Conservation (phyloP, 2,797 vertebrate genomes). For the Argya squamiceps region DNA sequence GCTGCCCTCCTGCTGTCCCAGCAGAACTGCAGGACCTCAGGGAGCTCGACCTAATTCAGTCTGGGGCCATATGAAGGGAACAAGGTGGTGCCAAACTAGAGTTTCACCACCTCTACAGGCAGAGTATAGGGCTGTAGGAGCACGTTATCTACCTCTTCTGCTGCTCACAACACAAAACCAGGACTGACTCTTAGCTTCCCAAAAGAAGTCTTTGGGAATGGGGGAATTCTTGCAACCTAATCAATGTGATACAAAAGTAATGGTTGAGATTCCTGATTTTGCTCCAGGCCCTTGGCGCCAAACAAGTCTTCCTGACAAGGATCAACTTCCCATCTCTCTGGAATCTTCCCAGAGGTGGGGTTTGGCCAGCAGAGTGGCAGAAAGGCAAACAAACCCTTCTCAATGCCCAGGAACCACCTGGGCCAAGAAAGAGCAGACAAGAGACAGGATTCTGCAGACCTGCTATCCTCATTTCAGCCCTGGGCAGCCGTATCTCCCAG, state of each 20-base stretch:
- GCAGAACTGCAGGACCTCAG: background rate
- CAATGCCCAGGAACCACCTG: background rate
- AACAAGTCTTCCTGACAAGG: background rate
- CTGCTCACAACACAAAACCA: background rate
- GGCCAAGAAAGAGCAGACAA: background rate
- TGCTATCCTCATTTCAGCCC: background rate
- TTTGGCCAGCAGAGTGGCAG: background rate
- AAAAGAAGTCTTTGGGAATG: background rate
- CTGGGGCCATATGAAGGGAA: background rate
- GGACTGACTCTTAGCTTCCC: background rate
- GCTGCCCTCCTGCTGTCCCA: background rate
- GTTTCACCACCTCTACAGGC: background rate
- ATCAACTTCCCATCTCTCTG: background rate
- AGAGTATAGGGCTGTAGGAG: background rate
- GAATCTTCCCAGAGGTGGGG: background rate
- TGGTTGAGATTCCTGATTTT: background rate
- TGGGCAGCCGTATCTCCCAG: background rate
- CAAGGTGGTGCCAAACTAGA: background rate
- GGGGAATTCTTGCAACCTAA: background rate
- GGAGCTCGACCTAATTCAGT: constrained; percentile 6
- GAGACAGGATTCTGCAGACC: background rate
- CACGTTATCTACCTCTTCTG: background rate
- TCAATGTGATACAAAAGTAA: background rate
- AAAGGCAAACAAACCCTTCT: background rate
- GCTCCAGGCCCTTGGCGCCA: background rate